Percentiles rank a stretch among this genome's conserved stretches.
These are phyloP conservation scores for Tachystola acroxantha DNA, from an alignment of 2,888 invertebrate species.

Conservation along the genomic window DNA sequence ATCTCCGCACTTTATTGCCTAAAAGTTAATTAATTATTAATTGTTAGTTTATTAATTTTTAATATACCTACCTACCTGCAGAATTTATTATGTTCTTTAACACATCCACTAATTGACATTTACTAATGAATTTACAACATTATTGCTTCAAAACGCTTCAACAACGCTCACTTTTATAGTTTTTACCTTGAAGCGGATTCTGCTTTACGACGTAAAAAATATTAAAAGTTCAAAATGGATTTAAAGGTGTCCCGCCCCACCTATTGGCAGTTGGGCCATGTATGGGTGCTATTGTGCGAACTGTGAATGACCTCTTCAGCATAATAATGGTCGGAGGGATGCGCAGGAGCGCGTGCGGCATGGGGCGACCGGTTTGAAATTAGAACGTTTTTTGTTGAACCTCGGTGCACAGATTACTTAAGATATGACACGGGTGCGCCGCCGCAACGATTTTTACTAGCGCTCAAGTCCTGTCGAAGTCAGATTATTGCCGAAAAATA, in stretches of 20 bases:
- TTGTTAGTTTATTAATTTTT: too few relatives aligned
- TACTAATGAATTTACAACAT: too few relatives aligned
- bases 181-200: too few relatives aligned
- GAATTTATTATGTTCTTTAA: too few relatives aligned
- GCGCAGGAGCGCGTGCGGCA: slow-evolving; percentile 73
- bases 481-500: too few relatives aligned
- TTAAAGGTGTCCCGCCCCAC: slow-evolving; percentile 37
- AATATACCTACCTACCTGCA: too few relatives aligned
- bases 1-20: too few relatives aligned
- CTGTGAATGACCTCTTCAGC: slow-evolving; percentile 77
- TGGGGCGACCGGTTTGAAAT: slow-evolving; percentile 76
- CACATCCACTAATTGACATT: too few relatives aligned
- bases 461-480: too few relatives aligned
- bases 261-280: slow-evolving; percentile 54
- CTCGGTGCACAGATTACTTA: slow-evolving; percentile 13
- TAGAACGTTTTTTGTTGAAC: slow-evolving; percentile 69
- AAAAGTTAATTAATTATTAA: too few relatives aligned
- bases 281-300: slow-evolving; percentile 68
- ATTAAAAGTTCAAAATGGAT: slow-evolving; percentile 29
- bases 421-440: slow-evolving; percentile 3
- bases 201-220: slow-evolving; percentile 16
- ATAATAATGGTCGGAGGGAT: slow-evolving; percentile 73
- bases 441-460: slow-evolving; percentile 4
- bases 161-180: too few relatives aligned
- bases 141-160: too few relatives aligned